Evolutionary conservation across 1,140 invertebrate species (phyloP), one percentile per base, ranked within the genome.

Genomic region (Eumaeus atala): DNA sequence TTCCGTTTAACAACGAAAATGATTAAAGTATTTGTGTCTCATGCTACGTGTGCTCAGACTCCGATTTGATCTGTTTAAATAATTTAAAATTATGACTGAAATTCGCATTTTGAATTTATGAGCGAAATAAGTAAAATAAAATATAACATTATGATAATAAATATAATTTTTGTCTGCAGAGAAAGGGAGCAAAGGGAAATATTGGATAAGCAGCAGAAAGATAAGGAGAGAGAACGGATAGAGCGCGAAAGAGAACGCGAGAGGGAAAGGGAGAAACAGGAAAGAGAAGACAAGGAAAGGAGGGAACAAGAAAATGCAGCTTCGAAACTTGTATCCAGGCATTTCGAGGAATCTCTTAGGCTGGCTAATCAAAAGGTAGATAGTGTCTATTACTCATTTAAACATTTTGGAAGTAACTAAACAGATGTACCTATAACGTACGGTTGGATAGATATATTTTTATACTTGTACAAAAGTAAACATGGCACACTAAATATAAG

Each of bases 321-420:
- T 91, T 68, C 84, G 8, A 87, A 87, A 74, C 66, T 87, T 58
- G 94, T 97, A 44, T 93, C 96, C 64, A 94, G 96, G 74, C 96
- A 97, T 88, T 97, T 97, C 82, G 93, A 95, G 77, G 94, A 96
- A 86, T 96, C 95, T 50, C 87, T 97, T 28, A 91, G 93, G 77
- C 87, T 94, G 48, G 93, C 93, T 17, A 92, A 94, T 70, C 93
- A 95, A 85, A 95, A 95, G 92, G 94, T 96, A 74, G 79, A 76
- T 87, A 73, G 37, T 6, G 18, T 51, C 6, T 28, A 28, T 28
- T 28, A 28, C 6, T 28, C 6, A 28, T 28, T 28, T 28, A 2
- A 28, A 28, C 6, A 28, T 6, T 28, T 28, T 28, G 21, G 21
- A 6, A 28, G 2, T 3, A 28, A 3, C 6, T 28, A 28, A 28